Conservation (phyloP, 2,797 vertebrate genomes). For the Botia almorhae region DNA sequence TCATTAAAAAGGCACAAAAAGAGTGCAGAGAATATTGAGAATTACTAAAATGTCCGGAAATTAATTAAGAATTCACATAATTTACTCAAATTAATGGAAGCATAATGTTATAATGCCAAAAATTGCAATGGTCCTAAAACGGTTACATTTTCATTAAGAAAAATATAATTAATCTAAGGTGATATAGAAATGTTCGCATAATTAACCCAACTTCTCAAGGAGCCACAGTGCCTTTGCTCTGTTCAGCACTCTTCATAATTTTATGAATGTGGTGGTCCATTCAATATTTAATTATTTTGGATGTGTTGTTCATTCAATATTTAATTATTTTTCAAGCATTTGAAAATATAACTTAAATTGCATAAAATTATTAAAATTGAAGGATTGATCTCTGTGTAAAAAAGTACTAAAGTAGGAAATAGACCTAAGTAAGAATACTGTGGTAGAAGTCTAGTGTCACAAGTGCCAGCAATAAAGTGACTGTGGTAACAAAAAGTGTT, state of each 20-base stretch:
- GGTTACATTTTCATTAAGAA: not conserved
- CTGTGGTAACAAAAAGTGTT: too few relatives aligned
- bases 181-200: not conserved
- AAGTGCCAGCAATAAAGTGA: too few relatives aligned
- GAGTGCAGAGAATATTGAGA: conserved; percentile 65
- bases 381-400: not conserved
- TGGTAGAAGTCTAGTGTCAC: too few relatives aligned
- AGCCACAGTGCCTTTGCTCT: conserved; percentile 36
- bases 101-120: not conserved
- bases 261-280: not conserved
- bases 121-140: not conserved
- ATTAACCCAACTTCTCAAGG: not conserved
- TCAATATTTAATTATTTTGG: not conserved
- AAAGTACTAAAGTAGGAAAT: too few relatives aligned
- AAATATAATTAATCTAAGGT: not conserved
- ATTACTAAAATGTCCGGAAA: not conserved
- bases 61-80: not conserved
- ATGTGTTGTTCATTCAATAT: not conserved
- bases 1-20: conserved; percentile 80
- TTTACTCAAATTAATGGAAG: not conserved
- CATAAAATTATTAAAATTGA: not conserved
- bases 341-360: not conserved
- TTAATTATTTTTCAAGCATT: not conserved
- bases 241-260: not conserved
- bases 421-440: too few relatives aligned